These are phyloP conservation scores for Harpagifer antarcticus DNA, from an alignment of 2,797 vertebrate genomes.

Conservation along the genomic window DNA sequence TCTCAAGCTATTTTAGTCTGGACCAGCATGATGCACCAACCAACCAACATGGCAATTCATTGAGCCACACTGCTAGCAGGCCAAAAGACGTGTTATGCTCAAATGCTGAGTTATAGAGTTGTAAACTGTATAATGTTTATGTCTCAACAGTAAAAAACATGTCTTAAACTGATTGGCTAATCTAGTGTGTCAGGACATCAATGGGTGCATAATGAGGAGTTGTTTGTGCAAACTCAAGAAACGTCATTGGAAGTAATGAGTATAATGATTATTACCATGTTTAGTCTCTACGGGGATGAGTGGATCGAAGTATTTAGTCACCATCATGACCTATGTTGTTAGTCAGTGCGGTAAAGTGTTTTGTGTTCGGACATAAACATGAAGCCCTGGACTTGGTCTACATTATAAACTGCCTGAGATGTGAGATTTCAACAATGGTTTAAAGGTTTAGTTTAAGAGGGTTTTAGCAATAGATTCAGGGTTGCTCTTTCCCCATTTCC, in stretches of 20 bases:
- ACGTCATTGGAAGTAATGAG: background rate
- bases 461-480: background rate
- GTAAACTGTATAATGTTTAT: too few relatives aligned
- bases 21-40: background rate
- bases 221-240: background rate
- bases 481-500: background rate
- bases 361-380: slow-evolving; percentile 20
- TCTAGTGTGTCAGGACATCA: background rate
- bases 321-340: background rate
- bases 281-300: slow-evolving; percentile 40
- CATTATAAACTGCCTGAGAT: slow-evolving; percentile 8
- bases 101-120: background rate
- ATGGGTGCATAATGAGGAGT: background rate
- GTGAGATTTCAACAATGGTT: background rate
- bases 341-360: background rate
- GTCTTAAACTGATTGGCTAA: background rate
- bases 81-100: background rate
- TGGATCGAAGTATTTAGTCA: background rate
- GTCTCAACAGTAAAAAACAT: background rate
- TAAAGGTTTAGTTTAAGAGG: background rate
- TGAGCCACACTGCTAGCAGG: background rate
- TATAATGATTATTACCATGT: slow-evolving; percentile 2
- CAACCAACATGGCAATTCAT: background rate
- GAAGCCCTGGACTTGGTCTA: slow-evolving; percentile 6
- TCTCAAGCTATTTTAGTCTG: background rate